A percentile compares a stretch with the other conserved stretches of the same genome.
Evolutionary conservation across 2,797 vertebrate species (phyloP).

Genomic region (Pseudomugil tenellus): DNA sequence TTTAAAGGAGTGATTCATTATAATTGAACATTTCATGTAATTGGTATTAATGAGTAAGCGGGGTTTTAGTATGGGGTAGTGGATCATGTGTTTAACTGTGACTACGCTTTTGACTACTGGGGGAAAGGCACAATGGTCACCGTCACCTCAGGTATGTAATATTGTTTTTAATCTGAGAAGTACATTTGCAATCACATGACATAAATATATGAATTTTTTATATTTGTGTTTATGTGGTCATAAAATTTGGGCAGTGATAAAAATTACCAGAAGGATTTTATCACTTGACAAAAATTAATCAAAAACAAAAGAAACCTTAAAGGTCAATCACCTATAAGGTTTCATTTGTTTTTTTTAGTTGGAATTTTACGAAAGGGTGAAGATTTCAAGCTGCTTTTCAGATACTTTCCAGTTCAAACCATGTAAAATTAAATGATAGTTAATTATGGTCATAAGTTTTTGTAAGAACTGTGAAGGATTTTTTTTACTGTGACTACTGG

Average conservation of each 20-base stretch:
- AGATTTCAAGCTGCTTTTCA: not conserved
- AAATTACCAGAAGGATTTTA: not conserved
- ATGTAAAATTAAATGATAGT: not conserved
- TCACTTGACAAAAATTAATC: not conserved
- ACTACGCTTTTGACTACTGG: constrained; percentile 61
- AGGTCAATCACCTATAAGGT: too few relatives aligned
- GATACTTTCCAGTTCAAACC: not conserved
- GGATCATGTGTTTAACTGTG: constrained; percentile 43
- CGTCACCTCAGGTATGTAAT: constrained; percentile 62
- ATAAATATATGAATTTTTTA: not conserved
- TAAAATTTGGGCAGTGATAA: not conserved
- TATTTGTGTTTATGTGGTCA: not conserved
- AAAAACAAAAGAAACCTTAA: not conserved
- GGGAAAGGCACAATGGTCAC: constrained; percentile 69
- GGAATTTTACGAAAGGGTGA: not conserved
- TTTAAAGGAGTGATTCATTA: too few relatives aligned
- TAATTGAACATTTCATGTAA: not conserved
- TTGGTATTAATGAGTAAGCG: not conserved
- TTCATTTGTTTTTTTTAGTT: too few relatives aligned
- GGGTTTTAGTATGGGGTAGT: constrained; percentile 17
- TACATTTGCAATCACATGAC: not conserved
- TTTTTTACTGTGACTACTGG: constrained; percentile 53
- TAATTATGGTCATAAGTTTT: constrained; percentile 62
- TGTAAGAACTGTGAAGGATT: constrained; percentile 23
- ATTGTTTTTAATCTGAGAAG: not conserved